Base-by-base conservation (phyloP, 2,113 vertebrate genomes). In the Cacatua alba region DNA sequence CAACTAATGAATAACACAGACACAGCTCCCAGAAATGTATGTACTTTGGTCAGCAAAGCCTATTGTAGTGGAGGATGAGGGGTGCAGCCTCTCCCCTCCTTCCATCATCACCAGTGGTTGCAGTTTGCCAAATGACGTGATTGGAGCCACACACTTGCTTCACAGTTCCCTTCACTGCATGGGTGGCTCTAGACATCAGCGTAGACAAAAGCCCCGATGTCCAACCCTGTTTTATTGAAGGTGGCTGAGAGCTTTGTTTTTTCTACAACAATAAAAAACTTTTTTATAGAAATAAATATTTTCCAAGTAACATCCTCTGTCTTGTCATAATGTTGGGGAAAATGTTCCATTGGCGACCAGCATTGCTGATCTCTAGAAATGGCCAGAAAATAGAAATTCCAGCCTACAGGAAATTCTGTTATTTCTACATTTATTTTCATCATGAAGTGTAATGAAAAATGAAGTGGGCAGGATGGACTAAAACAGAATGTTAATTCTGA, bases 401-500 rank as follows among this genome's bases (percentile, higher is more conserved):
- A 75, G 60, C 62, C 76, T 71, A 79, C n/a, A 87, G 65, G 77
- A 95, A 94, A 93, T 90, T 88, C 74, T 90, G 53, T 82, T 85
- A 85, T 80, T 91, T 95, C 55, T 77, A 74, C 78, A 72, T 90
- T 94, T 87, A 72, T 95, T 96, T 92, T 95, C 78, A 94, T 87
- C 81, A 77, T 77, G 44, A 94, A 95, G 49, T 62, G 43, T 94
- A 82, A 91, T 62, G 82, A 89, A 95, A 94, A 95, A 91, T 65
- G 18, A 75, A 82, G 81, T 84, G 57, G 84, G 57, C 44, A 79
- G 74, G 80, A 78, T 52, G 65, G 62, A 81, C 65, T 55, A 94
- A 84, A 95, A 85, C 67, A 94, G 75, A 95, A 93, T 88, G 84
- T 70, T 95, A 94, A 94, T 95, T 91, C 78, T 80, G 75, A 95